phyloP scores from a whole-genome alignment of 2,888 invertebrate species.

The Tribolium freemani region DNA sequence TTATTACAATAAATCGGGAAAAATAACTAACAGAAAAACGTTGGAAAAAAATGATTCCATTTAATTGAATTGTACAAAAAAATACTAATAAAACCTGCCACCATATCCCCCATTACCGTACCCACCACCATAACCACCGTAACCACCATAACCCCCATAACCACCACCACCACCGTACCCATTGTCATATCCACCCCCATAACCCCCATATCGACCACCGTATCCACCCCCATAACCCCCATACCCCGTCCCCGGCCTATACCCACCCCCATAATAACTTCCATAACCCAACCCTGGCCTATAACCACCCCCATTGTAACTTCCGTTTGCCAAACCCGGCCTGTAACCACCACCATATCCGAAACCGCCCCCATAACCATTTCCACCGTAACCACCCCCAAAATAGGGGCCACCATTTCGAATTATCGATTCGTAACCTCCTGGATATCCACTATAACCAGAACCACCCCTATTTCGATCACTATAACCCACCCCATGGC shows the following conservation, averaged over 20 bases:
- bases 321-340: slow-evolving; percentile 32
- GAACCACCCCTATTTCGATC: slow-evolving; percentile 32
- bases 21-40: too few relatives aligned
- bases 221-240: slow-evolving; percentile 30
- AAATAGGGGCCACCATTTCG: background rate
- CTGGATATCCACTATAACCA: slow-evolving; percentile 5
- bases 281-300: slow-evolving; percentile 38
- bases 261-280: slow-evolving; percentile 16
- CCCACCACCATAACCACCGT: too few relatives aligned
- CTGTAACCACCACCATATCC: slow-evolving; percentile 25
- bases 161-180: too few relatives aligned
- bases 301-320: slow-evolving; percentile 32
- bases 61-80: background rate
- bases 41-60: too few relatives aligned
- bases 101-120: slow-evolving; percentile 19
- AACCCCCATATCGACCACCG: slow-evolving; percentile 3
- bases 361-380: slow-evolving; percentile 25
- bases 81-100: background rate
- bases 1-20: too few relatives aligned
- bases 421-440: slow-evolving; percentile 29
- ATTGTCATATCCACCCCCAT: slow-evolving; percentile 23
- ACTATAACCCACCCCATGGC: slow-evolving; percentile 2
- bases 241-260: slow-evolving; percentile 35
- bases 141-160: too few relatives aligned
- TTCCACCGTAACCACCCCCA: too few relatives aligned